Evolutionary conservation across 2,113 vertebrate genomes (phyloP).

Genomic region (Cyanistes caeruleus): DNA sequence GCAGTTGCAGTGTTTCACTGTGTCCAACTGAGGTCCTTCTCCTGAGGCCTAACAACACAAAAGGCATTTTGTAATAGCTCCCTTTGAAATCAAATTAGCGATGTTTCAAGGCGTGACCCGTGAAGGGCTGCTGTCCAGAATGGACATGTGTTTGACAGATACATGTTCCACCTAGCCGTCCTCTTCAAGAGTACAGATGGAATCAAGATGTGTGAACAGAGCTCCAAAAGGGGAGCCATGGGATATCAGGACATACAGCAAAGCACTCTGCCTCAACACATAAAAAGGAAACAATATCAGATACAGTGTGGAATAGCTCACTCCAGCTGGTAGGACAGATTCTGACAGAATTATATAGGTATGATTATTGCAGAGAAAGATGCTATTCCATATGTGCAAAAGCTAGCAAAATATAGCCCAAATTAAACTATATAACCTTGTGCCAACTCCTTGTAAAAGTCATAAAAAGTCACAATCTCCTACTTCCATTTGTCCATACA

Average conservation of each 20-base stretch:
- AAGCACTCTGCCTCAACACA: conserved; percentile 10
- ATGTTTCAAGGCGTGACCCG: conserved; percentile 64
- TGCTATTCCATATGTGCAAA: not conserved
- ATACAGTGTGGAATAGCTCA: not conserved
- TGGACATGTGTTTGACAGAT: conserved; percentile 64
- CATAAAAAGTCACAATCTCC: not conserved
- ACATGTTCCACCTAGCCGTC: conserved; percentile 33
- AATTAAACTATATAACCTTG: not conserved
- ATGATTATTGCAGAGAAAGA: conserved; percentile 2
- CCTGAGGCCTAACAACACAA: conserved; percentile 56
- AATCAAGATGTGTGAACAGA: conserved; percentile 69
- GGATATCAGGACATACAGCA: conserved; percentile 18
- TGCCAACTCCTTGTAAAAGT: not conserved
- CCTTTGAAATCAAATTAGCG: conserved; percentile 69
- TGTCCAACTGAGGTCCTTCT: conserved; percentile 44
- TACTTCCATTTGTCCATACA: not conserved
- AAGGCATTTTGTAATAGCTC: conserved; percentile 61
- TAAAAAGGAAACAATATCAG: conserved; percentile 46
- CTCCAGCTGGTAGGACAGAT: conserved; percentile 18
- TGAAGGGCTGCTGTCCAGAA: conserved; percentile 55
- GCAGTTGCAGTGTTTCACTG: conserved; percentile 21
- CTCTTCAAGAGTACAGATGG: conserved; percentile 61
- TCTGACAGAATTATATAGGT: conserved; percentile 14
- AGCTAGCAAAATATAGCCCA: not conserved
- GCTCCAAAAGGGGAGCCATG: conserved; percentile 23